These are phyloP conservation scores for Argyresthia albistria DNA, from an alignment of 2,888 invertebrate genomes.

Conservation along the genomic window DNA sequence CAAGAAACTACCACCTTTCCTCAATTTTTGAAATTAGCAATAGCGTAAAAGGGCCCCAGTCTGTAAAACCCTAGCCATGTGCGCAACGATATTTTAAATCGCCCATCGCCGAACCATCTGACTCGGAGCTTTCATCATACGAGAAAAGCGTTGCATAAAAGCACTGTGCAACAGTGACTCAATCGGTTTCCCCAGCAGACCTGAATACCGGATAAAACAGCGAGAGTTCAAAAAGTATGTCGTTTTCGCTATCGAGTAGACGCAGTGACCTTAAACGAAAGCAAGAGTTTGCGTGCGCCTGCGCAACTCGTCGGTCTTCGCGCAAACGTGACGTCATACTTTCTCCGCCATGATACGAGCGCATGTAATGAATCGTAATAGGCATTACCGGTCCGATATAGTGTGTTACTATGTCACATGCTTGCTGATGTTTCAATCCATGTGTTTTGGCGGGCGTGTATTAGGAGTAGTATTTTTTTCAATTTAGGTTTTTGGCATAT, in stretches of 20 bases:
- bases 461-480: no score
- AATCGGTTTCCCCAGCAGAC: conserved; percentile 58
- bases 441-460: no score
- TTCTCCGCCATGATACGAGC: conserved; percentile 54
- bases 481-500: no score
- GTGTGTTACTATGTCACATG: conserved; percentile 7
- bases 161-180: conserved; percentile 25
- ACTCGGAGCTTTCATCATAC: no score
- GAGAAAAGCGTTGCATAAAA: no score
- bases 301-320: conserved; percentile 66
- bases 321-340: conserved; percentile 63
- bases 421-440: background rate
- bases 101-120: no score
- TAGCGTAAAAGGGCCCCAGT: no score
- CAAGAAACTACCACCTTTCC: no score
- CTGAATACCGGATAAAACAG: conserved; percentile 60
- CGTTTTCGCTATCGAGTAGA: conserved; percentile 68
- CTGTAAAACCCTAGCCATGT: no score
- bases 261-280: conserved; percentile 58
- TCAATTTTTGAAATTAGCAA: no score
- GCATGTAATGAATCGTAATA: conserved; percentile 53
- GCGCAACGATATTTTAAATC: no score
- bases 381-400: conserved; percentile 6
- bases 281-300: conserved; percentile 47
- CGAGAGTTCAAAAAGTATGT: conserved; percentile 54